Conservation (phyloP, 2,113 vertebrate species). For the Tylochromis polylepis region DNA sequence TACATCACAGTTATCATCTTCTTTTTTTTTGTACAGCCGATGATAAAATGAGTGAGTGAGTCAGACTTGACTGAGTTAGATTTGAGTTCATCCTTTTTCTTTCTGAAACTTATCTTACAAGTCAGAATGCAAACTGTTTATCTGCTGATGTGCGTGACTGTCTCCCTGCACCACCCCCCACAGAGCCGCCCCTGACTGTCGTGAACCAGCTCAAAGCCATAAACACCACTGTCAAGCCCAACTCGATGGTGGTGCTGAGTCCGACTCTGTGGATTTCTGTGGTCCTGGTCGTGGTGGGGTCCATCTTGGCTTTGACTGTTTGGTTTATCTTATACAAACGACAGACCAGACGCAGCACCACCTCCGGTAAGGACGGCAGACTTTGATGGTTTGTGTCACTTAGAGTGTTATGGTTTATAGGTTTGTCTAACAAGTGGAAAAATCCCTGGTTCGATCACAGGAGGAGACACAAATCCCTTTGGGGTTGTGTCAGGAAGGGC, state of each 20-base stretch:
- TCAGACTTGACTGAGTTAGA: not conserved
- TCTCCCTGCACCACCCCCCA: not conserved
- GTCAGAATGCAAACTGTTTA: not conserved
- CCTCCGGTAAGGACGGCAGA: slow-evolving; percentile 26
- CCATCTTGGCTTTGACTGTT: slow-evolving; percentile 53
- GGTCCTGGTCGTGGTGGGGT: slow-evolving; percentile 21
- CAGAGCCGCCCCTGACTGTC: not conserved
- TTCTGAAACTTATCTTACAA: not conserved
- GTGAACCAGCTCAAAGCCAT: not conserved
- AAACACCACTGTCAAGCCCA: not conserved
- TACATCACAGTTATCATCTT: fast-evolving
- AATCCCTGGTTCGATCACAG: not conserved
- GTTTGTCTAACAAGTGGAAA: not conserved
- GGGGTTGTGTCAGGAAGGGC: not conserved
- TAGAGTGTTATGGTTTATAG: not conserved
- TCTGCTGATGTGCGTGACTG: not conserved
- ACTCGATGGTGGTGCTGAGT: not conserved
- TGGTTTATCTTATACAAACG: slow-evolving; percentile 64
- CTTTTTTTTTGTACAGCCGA: not conserved
- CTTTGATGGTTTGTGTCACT: not conserved
- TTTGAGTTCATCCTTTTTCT: not conserved
- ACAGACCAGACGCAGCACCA: not conserved
- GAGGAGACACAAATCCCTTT: not conserved
- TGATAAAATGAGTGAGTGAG: not conserved
- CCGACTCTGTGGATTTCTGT: slow-evolving; percentile 53